Evolutionary conservation across 1,140 invertebrate species (phyloP), one percentile per base, ranked within the genome.

Genomic region (Brachionus rubens): DNA sequence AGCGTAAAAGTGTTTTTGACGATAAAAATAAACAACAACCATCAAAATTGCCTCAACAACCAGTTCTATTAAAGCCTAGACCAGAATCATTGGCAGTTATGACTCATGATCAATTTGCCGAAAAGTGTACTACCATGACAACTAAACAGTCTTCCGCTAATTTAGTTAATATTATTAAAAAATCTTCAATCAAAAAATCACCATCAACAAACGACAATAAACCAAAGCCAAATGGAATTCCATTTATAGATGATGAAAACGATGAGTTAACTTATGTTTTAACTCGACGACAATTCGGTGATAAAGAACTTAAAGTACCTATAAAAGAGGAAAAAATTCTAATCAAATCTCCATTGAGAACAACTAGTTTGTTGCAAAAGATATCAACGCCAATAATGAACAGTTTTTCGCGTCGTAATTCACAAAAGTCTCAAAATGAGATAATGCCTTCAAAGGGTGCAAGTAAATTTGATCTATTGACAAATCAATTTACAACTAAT

Each of bases 191-290:
- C 19, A 70, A 70, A 24, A 65, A 65, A 41, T 46, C 43, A 3
- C 43, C 59, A 3, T 36, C 2, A 5, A 36, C 3, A 36, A 9
- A 36, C 3, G 9, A 47, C n/a, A 68, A 33, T 33, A 48, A 48
- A 30, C 5, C 26, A n/a, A n/a, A n/a, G n/a, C n/a, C n/a, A n/a
- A n/a, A n/a, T n/a, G n/a, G 21, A 40, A 54, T 54, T 56, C 48
- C 72, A 33, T 75, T 75, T 47, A 54, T 75, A 19, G 48, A 41
- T n/a, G 72, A 75, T 21, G 48, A 75, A 4, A 19, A 40, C 43
- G 68, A 72, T 2, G 68, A 72, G 14, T 40, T 72, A 52, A 72
- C 30, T n/a, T 72, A 72, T 72, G 46, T 72, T 33, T 48, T 72
- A 0, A 48, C 46, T n/a, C 24, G 68, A 28, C 43, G 68, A n/a